A percentile compares a stretch with the other conserved stretches of the same genome.
These are phyloP conservation scores for Nomada fucata DNA, from an alignment of 2,888 invertebrate genomes.

Conservation along the genomic window DNA sequence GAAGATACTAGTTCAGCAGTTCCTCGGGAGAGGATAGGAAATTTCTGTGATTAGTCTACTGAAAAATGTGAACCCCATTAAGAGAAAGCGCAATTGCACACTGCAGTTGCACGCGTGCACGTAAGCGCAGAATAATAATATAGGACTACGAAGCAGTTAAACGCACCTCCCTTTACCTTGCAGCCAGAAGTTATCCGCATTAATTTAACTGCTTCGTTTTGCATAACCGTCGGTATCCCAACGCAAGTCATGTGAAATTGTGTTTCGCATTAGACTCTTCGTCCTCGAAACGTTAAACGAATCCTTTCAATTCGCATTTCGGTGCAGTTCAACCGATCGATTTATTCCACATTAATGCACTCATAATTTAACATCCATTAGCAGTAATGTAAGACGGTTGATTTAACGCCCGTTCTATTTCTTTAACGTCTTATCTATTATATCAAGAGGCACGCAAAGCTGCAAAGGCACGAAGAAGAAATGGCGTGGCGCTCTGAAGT, in stretches of 20 bases:
- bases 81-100: conserved; percentile 8
- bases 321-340: not conserved
- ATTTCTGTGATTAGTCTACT: not conserved
- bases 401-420: not conserved
- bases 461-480: conserved; percentile 1
- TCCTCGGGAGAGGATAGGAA: not conserved
- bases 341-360: not conserved
- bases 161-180: not conserved
- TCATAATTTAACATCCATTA: not conserved
- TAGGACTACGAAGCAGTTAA: not conserved
- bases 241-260: not conserved
- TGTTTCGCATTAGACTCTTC: not conserved
- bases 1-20: not conserved
- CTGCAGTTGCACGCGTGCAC: not conserved
- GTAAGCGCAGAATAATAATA: conserved; percentile 8
- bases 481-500: conserved; percentile 65
- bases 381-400: conserved; percentile 3
- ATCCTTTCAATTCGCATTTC: not conserved
- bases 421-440: not conserved
- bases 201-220: not conserved
- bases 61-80: conserved; percentile 1
- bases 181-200: not conserved
- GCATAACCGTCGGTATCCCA: not conserved
- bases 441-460: conserved; percentile 4
- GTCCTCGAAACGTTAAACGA: not conserved